These are phyloP conservation scores for Pampusana beccarii DNA, from an alignment of 2,113 vertebrate species.

Conservation along the genomic window DNA sequence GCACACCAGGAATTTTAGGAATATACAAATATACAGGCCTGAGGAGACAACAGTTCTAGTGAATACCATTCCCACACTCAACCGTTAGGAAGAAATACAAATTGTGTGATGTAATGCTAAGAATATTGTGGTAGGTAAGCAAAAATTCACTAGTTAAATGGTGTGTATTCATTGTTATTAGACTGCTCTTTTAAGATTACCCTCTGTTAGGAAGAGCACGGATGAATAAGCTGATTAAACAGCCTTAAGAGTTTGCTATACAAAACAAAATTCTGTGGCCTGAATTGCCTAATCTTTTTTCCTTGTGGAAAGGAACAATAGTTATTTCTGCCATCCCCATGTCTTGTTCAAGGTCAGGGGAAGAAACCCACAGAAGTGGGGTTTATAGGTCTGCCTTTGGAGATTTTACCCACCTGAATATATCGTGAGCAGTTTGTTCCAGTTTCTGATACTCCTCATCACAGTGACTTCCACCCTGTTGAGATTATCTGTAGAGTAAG, in stretches of 20 bases:
- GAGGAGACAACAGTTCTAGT: neutral
- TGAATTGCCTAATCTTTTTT: neutral
- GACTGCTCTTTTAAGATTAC: neutral
- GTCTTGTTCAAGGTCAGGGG: neutral
- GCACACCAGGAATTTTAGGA: slow-evolving; percentile 52
- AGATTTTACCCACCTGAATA: neutral
- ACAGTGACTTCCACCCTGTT: neutral
- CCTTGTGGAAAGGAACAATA: neutral
- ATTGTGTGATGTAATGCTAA: neutral
- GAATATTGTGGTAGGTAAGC: neutral
- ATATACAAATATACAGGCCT: slow-evolving; percentile 21
- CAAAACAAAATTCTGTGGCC: slow-evolving; percentile 26
- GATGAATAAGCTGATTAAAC: slow-evolving; percentile 57
- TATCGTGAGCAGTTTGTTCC: neutral
- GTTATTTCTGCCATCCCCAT: neutral
- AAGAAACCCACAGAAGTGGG: neutral
- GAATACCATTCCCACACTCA: neutral
- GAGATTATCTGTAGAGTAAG: neutral
- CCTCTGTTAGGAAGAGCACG: slow-evolving; percentile 1
- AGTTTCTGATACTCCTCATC: neutral
- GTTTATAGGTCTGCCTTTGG: neutral
- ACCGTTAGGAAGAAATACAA: neutral
- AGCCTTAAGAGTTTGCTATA: neutral
- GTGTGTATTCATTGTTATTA: slow-evolving; percentile 2
- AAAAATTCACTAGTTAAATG: slow-evolving; percentile 1